These are phyloP conservation scores for Frankliniella fusca DNA, from an alignment of 2,888 invertebrate genomes.

Conservation along the genomic window DNA sequence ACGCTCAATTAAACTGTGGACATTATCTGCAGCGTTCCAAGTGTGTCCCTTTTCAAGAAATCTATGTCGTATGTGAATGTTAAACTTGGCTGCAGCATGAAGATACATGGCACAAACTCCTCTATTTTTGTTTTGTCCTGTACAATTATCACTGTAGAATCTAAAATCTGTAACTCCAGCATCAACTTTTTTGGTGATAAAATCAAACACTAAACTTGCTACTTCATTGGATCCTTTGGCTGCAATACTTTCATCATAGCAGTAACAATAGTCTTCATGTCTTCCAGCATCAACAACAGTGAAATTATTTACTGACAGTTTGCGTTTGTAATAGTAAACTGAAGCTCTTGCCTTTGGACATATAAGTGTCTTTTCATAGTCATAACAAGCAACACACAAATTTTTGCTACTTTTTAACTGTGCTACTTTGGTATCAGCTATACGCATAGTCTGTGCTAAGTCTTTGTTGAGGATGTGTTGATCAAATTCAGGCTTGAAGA, in stretches of 20 bases:
- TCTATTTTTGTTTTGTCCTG: slow-evolving; percentile 39
- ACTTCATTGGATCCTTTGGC: slow-evolving; percentile 33
- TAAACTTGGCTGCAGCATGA: slow-evolving; percentile 36
- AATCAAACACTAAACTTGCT: slow-evolving; percentile 32
- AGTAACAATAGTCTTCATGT: slow-evolving; percentile 33
- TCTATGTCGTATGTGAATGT: slow-evolving; percentile 38
- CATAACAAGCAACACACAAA: slow-evolving; percentile 40
- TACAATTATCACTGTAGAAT: slow-evolving; percentile 39
- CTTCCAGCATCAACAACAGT: slow-evolving; percentile 38
- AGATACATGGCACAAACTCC: slow-evolving; percentile 37
- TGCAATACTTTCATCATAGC: slow-evolving; percentile 35
- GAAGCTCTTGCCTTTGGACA: slow-evolving; percentile 42
- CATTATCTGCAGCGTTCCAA: slow-evolving; percentile 39
- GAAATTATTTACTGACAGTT: slow-evolving; percentile 37
- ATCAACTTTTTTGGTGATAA: slow-evolving; percentile 29
- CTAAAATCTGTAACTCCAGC: slow-evolving; percentile 36
- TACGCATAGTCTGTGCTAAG: slow-evolving; percentile 40
- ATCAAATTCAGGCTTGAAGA: slow-evolving; percentile 39
- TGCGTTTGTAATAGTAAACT: slow-evolving; percentile 41
- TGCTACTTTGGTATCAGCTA: slow-evolving; percentile 39
- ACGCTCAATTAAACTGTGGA: slow-evolving; percentile 38
- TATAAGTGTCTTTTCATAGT: slow-evolving; percentile 44
- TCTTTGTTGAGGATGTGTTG: slow-evolving; percentile 39
- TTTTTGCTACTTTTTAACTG: slow-evolving; percentile 35
- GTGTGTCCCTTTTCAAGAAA: slow-evolving; percentile 38